Base-by-base conservation (phyloP, 2,888 invertebrate species). In the Acleris emargana region DNA sequence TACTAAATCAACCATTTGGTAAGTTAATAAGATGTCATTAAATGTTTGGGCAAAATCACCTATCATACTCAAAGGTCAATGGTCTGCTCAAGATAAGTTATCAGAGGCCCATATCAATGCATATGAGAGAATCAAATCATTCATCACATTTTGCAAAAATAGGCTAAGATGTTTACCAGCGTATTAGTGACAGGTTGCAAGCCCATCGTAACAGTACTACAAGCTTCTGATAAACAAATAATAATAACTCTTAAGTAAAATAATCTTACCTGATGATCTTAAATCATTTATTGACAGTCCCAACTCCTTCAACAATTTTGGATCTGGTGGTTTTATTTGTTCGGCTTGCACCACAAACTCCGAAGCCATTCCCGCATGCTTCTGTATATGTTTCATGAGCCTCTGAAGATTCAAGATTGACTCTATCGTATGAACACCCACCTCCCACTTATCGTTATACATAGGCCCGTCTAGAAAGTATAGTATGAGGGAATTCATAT, bases 391-490 rank as follows among this genome's bases (percentile, higher is more conserved):
- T 45, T 76, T 78, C 2, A 91, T 75, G 0, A 88, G 71, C 64
- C 76, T 81, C 52, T 89, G 82, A 13, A 91, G 67, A 17, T 78
- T 84, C 43, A 81, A 81, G 0, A 84, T 81, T 0, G 83, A 80
- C 1, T 88, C 83, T 43, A 90, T 62, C 1, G 79, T 80, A 5
- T 75, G 70, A 0, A 88, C 81, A 5, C 86, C 88, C 52, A 73
- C 82, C 6, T 78, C 78, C 83, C 83, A 87, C 16, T 81, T 74
- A 1, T 81, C 81, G 4, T 78, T 81, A 32, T 83, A 86, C 58
- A 82, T 74, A 0, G 85, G 77, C 20, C 84, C 84, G 6, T 87
- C 85, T 7, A 91, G 74, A 66, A 88, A 86, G 69, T 86, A 84
- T 69, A 84, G 78, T 2, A 89, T 83, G 4, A 90, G 63, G 0